phyloP scores from a whole-genome alignment of 1,140 invertebrate genomes.

The Macrostomum lignano region DNA sequence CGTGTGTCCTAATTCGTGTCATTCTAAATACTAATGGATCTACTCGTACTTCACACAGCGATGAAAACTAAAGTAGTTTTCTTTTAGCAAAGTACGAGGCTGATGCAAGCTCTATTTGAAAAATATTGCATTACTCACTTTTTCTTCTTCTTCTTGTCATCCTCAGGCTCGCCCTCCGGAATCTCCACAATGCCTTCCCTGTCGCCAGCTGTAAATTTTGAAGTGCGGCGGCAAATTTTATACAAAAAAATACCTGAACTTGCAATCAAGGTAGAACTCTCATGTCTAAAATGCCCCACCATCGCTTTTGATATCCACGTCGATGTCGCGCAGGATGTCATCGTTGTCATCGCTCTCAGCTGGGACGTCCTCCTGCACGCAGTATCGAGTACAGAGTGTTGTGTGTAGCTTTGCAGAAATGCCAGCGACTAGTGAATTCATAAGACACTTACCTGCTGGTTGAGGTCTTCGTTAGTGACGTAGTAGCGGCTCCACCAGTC shows the following conservation, averaged over 20 bases:
- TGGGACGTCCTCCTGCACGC: background rate
- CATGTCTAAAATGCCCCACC: background rate
- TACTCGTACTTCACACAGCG: too few relatives aligned
- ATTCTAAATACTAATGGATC: too few relatives aligned
- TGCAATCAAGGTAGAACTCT: too few relatives aligned
- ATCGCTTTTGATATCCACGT: background rate
- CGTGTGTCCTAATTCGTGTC: too few relatives aligned
- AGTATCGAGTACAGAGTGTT: background rate
- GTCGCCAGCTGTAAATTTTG: background rate
- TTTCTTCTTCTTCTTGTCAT: constrained; percentile 1
- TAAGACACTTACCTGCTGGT: background rate
- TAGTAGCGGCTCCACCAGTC: constrained; percentile 3
- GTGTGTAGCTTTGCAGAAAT: too few relatives aligned
- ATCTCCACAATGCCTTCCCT: background rate
- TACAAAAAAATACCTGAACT: background rate
- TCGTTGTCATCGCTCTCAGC: background rate
- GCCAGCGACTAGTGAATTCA: background rate
- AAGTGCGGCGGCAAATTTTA: background rate
- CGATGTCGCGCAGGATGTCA: background rate
- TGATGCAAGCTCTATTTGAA: too few relatives aligned
- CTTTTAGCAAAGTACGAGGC: too few relatives aligned
- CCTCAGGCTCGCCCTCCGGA: background rate
- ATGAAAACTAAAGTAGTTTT: too few relatives aligned
- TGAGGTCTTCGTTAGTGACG: background rate
- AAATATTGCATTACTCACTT: too few relatives aligned